Conservation (phyloP, 1,140 invertebrate species). For the Drosophila ercepeae region DNA sequence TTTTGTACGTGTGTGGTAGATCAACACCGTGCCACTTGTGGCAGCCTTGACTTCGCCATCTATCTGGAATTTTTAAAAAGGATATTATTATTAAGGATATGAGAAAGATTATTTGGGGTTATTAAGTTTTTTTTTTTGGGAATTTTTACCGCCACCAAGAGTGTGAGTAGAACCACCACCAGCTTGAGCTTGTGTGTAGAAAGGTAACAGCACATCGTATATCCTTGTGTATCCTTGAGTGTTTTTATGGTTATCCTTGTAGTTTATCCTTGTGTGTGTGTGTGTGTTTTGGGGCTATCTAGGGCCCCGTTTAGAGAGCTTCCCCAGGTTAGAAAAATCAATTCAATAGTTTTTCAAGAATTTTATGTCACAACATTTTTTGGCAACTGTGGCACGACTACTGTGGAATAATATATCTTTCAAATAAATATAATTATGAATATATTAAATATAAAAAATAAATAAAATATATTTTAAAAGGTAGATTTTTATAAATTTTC, state of each 20-base stretch:
- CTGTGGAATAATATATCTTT: neutral
- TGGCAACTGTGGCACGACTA: neutral
- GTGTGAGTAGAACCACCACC: slow-evolving; percentile 12
- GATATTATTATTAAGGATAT: neutral
- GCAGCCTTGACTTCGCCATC: slow-evolving; percentile 17
- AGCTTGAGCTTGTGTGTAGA: slow-evolving; percentile 23
- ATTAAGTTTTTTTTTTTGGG: neutral
- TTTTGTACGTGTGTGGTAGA: slow-evolving; percentile 8
- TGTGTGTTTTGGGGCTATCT: neutral
- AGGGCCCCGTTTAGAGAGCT: neutral
- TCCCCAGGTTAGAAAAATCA: neutral
- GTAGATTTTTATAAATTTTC: too few relatives aligned
- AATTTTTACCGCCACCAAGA: slow-evolving; percentile 13
- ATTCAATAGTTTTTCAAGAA: neutral
- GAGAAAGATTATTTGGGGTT: neutral
- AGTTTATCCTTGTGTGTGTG: neutral
- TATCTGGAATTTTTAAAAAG: slow-evolving; percentile 4
- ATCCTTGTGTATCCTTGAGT: neutral
- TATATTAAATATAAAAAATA: neutral
- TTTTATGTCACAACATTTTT: neutral
- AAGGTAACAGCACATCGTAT: slow-evolving; percentile 16
- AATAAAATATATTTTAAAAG: slow-evolving; percentile 1
- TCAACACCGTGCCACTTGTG: slow-evolving; percentile 10
- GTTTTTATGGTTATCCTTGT: slow-evolving; percentile 1
- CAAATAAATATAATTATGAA: neutral